Conservation (phyloP, 2,797 vertebrate genomes). For the Lophotriccus pileatus region DNA sequence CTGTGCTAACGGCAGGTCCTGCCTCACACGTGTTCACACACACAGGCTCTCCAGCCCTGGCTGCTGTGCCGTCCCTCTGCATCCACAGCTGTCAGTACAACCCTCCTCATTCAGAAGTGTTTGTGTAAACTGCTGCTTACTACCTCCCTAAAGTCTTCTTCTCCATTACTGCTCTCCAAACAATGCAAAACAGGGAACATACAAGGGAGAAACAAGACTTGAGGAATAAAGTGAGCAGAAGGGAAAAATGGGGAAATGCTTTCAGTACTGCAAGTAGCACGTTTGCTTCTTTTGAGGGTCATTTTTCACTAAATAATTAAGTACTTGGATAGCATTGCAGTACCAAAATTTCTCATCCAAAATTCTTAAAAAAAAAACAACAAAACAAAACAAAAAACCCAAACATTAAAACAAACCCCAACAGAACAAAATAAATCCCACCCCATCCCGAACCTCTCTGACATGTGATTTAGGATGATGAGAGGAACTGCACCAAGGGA, state of each 20-base stretch:
- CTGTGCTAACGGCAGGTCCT: background rate
- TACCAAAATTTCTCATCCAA: background rate
- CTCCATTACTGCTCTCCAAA: background rate
- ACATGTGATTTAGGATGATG: background rate
- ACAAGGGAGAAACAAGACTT: background rate
- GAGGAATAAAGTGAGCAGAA: background rate
- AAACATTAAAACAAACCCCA: background rate
- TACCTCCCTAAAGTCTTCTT: background rate
- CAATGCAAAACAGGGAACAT: background rate
- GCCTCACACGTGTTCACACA: background rate
- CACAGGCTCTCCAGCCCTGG: background rate
- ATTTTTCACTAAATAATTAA: background rate
- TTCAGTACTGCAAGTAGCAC: background rate
- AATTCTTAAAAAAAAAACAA: background rate
- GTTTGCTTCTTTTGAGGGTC: background rate
- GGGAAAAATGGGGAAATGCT: background rate
- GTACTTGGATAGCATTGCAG: background rate
- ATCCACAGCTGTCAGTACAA: background rate
- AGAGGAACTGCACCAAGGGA: background rate
- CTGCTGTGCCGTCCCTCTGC: background rate
- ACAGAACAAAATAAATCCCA: background rate
- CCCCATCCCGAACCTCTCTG: fast-evolving
- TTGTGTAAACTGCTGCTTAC: background rate
- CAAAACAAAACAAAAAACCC: background rate
- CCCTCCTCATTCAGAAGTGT: background rate